Evolutionary conservation across 2,113 vertebrate genomes (phyloP), one percentile per base, ranked within the genome.

Genomic region (Chaenocephalus aceratus): DNA sequence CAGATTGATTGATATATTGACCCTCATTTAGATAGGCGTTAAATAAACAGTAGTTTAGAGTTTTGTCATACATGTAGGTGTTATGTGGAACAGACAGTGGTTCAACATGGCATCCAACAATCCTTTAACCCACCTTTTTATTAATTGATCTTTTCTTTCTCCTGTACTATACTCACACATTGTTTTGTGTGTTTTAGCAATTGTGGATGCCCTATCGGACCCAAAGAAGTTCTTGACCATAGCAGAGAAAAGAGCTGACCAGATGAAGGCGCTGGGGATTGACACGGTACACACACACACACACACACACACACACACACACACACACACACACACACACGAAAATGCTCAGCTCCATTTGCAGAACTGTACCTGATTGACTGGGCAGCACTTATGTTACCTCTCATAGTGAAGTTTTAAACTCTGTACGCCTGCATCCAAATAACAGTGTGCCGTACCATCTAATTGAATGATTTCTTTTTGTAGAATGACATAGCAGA

Each of bases 211-310:
- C 88, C 95, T 99, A 61, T 99, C 98, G 70, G 98, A 99, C 90
- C 98, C 98, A 89, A 99, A 99, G 96, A 99, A 99, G 92, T 99
- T 99, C 93, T 93, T 99, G 76, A 99, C 98, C 59, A 97, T 99
- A 85, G 98, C 97, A 30, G 98, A 99, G 90, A 99, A 99, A 91
- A 95, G 98, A 93, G 97, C 97, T 16, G 98, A 99, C 93, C 98
- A 99, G 94, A 99, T 99, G 97, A 97, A 97, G 92, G 98, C 98
- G 0, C 95, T 99, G 94, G 98, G 98, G 41, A 99, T 99, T 8
- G 98, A 99, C 91, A 99, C 98, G 30, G 98, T 99, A 93, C 91
- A 94, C 93, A 46, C 4, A 6, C 6, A 72, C 36, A 61, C 14
- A 48, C 12, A 46, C 45, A 30, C 46, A 66, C 52, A 65, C 62